phyloP scores from a whole-genome alignment of 2,797 vertebrate genomes.

The Artibeus jamaicensis region DNA sequence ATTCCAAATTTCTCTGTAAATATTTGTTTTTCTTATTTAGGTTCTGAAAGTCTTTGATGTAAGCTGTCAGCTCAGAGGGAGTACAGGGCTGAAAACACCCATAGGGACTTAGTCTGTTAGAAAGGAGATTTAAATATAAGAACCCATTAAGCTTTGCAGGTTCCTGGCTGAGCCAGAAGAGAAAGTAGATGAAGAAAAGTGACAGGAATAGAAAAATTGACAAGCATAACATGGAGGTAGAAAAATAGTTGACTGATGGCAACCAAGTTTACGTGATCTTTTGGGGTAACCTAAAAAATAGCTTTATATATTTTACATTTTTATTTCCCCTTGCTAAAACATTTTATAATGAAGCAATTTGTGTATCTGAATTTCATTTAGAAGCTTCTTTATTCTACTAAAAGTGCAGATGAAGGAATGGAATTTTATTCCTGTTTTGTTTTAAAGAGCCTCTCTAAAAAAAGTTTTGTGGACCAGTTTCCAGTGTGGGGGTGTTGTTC shows the following conservation, averaged over 20 bases:
- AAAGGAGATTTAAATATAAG: neutral
- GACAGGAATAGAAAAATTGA: neutral
- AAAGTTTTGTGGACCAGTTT: neutral
- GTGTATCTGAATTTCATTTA: neutral
- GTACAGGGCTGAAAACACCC: neutral
- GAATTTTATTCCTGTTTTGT: neutral
- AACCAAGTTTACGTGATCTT: neutral
- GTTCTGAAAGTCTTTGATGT: neutral
- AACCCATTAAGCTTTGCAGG: neutral
- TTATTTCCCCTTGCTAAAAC: neutral
- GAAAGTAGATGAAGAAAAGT: too few relatives aligned
- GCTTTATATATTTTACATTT: neutral
- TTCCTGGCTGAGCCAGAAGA: neutral
- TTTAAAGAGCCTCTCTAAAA: neutral
- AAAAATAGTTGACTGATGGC: neutral
- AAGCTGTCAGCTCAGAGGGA: neutral
- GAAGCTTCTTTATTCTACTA: neutral
- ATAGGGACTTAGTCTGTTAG: fast-evolving
- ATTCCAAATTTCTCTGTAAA: neutral
- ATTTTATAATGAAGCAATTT: neutral
- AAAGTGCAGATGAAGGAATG: neutral
- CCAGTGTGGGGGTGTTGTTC: neutral
- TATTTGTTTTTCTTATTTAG: neutral
- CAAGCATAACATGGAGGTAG: neutral
- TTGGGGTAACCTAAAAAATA: neutral